Evolutionary conservation across 2,113 vertebrate species (phyloP), one percentile per base, ranked within the genome.

Genomic region (Hippolais icterina): DNA sequence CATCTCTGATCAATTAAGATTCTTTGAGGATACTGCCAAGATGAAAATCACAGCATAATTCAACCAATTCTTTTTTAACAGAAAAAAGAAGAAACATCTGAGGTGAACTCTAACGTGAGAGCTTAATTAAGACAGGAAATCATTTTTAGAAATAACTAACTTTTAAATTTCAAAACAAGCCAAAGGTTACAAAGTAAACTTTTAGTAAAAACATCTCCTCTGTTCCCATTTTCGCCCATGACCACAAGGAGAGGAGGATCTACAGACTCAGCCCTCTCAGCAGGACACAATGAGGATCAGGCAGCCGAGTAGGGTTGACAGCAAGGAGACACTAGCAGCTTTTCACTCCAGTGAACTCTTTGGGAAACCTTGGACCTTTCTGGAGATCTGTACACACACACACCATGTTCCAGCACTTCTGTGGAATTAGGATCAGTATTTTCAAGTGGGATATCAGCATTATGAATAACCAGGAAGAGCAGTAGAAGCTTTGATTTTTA

Each of bases 121-220:
- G 39, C 68, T 59, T 94, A 87, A 90, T 96, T 96, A 85, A 82
- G 89, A 90, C 28, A 83, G 83, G 41, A 56, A 87, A 79, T 89
- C 46, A 87, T 78, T 60, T 82, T 93, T 77, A 71, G 35, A 46
- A 84, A 71, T 75, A 84, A 52, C 35, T 80, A 79, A 74, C 77
- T 61, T 83, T 42, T 86, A 81, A 68, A 94, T 89, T 89, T 95
- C 86, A 87, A 92, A 54, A 71, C 65, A 76, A 39, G 57, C 25
- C 87, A 94, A 84, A 70, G 59, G 56, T 83, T 65, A 93, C 7
- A 5, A 81, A 90, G 15, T 5, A 75, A 87, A 50, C 31, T 53
- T 87, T 12, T 24, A 50, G 20, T 41, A 57, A 84, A 94, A 89
- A 3, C 12, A 61, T 37, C 24, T 47, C 23, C 50, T 63, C 35